Conservation (phyloP, 2,113 vertebrate species). For the Dermatemys mawii region DNA sequence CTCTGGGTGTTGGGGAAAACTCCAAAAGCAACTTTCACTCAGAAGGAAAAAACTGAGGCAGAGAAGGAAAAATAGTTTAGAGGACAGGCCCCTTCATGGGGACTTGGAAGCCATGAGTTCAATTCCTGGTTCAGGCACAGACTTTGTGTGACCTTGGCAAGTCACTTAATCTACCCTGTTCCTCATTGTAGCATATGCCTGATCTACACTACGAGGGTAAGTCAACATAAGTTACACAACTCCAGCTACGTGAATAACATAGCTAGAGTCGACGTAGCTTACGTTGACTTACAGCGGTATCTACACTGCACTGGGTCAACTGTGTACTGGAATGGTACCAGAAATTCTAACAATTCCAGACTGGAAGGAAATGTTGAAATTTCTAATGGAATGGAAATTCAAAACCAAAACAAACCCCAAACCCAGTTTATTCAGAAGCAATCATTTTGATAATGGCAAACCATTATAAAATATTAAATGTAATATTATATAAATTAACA, state of each 20-base stretch:
- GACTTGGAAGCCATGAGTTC: background rate
- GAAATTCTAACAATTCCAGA: too few species aligned
- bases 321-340: too few species aligned
- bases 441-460: background rate
- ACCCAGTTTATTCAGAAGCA: background rate
- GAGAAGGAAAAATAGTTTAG: slow-evolving; percentile 37
- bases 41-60: slow-evolving; percentile 53
- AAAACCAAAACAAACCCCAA: background rate
- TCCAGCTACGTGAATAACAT: too few species aligned
- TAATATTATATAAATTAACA: background rate
- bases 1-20: too few species aligned
- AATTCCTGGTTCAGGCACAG: background rate
- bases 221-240: too few species aligned
- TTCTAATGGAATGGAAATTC: background rate
- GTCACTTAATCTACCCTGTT: background rate
- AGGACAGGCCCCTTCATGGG: background rate
- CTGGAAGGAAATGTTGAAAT: background rate
- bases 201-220: too few species aligned
- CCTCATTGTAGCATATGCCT: background rate
- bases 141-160: background rate
- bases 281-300: too few species aligned
- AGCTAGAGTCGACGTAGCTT: too few species aligned
- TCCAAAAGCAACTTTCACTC: slow-evolving; percentile 15
- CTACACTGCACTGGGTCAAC: too few species aligned
- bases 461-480: background rate